These are phyloP conservation scores for Cephus sareptanus DNA, from an alignment of 2,888 invertebrate genomes.

Conservation along the genomic window DNA sequence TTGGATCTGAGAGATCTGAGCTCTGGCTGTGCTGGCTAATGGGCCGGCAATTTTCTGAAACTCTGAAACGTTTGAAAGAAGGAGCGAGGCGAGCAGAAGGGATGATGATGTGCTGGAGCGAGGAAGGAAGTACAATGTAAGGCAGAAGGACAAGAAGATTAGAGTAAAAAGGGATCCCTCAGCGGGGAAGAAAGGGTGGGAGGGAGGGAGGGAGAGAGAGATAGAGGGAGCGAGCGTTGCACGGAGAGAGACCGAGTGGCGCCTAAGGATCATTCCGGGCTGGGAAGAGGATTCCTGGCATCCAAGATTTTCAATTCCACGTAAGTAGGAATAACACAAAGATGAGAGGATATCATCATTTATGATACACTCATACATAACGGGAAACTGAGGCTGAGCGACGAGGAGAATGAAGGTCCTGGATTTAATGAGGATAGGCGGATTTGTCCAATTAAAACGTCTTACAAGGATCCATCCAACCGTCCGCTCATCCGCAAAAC, in stretches of 20 bases:
- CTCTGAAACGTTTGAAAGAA: background rate
- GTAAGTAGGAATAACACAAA: constrained; percentile 56
- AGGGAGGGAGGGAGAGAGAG: background rate
- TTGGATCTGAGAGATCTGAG: background rate
- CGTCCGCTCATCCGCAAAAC: constrained; percentile 56
- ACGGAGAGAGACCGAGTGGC: constrained; percentile 1
- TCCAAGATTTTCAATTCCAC: constrained; percentile 53
- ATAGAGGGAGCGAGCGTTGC: background rate
- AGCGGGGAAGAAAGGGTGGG: constrained; percentile 13
- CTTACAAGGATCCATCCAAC: constrained; percentile 64
- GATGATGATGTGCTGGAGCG: background rate
- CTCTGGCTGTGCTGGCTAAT: background rate
- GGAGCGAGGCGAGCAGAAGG: background rate
- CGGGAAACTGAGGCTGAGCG: constrained; percentile 13
- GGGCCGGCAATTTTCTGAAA: background rate
- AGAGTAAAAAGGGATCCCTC: constrained; percentile 8
- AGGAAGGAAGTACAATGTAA: background rate
- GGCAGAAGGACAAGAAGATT: constrained; percentile 10
- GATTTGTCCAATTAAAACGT: constrained; percentile 68
- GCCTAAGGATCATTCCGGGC: background rate
- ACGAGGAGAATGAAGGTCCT: constrained; percentile 28
- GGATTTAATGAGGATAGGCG: constrained; percentile 67
- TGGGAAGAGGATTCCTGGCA: constrained; percentile 21
- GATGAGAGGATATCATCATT: constrained; percentile 56
- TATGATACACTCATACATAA: constrained; percentile 25